phyloP scores from a whole-genome alignment of 1,140 invertebrate species.

The Pararge aegeria region DNA sequence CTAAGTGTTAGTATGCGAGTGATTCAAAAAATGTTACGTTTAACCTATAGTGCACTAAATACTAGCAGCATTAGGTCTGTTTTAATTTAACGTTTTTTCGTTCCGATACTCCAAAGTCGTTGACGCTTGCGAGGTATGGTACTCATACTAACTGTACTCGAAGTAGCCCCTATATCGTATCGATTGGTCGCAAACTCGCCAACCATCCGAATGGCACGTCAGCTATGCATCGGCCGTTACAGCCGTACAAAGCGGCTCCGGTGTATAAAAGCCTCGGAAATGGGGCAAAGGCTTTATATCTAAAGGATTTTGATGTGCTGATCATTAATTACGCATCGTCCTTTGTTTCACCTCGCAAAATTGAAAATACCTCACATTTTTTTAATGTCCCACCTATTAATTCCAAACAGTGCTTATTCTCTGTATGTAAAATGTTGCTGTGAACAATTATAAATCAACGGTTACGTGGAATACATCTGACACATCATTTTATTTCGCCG shows the following conservation, averaged over 20 bases:
- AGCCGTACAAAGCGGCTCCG: background rate
- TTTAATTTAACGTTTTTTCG: too few relatives aligned
- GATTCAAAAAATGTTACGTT: too few relatives aligned
- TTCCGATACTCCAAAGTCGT: too few relatives aligned
- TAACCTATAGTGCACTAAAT: too few relatives aligned
- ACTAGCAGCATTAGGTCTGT: too few relatives aligned
- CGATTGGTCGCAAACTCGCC: conserved; percentile 16
- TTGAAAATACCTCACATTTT: background rate
- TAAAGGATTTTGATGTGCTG: conserved; percentile 1
- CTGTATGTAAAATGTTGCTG: background rate
- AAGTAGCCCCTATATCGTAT: conserved; percentile 12
- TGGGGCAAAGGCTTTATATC: background rate
- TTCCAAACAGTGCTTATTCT: background rate
- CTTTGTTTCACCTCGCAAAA: background rate
- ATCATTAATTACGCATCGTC: background rate
- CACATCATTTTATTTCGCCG: too few relatives aligned
- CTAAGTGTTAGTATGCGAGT: too few relatives aligned
- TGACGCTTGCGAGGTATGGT: too few relatives aligned
- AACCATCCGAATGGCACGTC: conserved; percentile 15
- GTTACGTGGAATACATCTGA: too few relatives aligned
- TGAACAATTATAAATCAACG: too few relatives aligned
- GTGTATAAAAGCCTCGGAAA: conserved; percentile 11
- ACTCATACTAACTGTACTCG: background rate
- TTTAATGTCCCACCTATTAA: background rate
- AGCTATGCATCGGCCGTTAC: conserved; percentile 10